Percentiles rank a stretch among this genome's conserved stretches.
Conservation (phyloP, 2,888 invertebrate species). For the Pseudococcus viburni region DNA sequence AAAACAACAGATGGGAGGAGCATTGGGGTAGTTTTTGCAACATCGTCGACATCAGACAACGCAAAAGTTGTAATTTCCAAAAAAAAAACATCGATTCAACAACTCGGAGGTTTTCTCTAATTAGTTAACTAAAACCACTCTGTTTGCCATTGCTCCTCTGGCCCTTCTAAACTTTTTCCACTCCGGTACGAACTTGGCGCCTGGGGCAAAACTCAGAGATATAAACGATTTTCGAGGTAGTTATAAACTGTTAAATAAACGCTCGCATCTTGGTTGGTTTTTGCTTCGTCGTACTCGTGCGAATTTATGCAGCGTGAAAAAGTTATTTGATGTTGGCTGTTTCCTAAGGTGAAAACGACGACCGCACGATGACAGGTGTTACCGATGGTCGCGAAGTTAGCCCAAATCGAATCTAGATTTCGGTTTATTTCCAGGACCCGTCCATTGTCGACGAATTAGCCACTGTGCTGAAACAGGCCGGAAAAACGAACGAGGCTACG, state of each 20-base stretch:
- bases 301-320: not conserved
- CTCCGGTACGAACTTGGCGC: not conserved
- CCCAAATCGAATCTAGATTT: not conserved
- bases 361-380: not conserved
- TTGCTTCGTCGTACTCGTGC: not conserved
- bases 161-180: not conserved
- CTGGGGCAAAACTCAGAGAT: not conserved
- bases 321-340: not conserved
- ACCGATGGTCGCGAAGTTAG: not conserved
- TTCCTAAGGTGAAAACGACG: not conserved
- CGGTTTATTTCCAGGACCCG: constrained; percentile 78
- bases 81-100: constrained; percentile 13
- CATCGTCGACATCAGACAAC: not conserved
- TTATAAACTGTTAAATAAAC: not conserved
- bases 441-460: constrained; percentile 94
- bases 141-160: not conserved
- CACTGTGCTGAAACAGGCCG: constrained; percentile 93
- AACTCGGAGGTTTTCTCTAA: not conserved
- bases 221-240: not conserved
- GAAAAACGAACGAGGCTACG: constrained; percentile 90
- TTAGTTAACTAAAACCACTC: not conserved
- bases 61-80: not conserved
- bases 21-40: not conserved
- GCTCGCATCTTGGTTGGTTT: not conserved
- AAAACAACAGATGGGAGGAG: not conserved